Percentiles rank a stretch among this genome's conserved stretches.
These are phyloP conservation scores for Muscidifurax raptorellus DNA, from an alignment of 1,140 invertebrate genomes.

Conservation along the genomic window DNA sequence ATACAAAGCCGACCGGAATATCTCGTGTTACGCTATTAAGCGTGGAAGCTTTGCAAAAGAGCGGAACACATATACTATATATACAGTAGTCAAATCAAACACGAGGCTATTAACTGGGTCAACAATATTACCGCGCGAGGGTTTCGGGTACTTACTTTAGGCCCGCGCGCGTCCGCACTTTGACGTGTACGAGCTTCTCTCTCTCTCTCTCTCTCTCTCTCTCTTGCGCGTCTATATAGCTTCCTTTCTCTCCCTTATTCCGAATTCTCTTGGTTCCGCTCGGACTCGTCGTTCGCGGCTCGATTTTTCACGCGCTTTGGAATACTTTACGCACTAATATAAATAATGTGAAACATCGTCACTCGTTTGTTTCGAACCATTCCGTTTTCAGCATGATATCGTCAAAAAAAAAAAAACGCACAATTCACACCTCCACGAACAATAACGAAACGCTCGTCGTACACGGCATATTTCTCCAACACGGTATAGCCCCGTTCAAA, in stretches of 20 bases:
- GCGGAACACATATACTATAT: slow-evolving; percentile 31
- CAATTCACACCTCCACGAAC: too few relatives aligned
- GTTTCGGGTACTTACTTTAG: slow-evolving; percentile 42
- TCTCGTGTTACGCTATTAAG: slow-evolving; percentile 45
- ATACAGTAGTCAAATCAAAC: slow-evolving; percentile 54
- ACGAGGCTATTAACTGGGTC: slow-evolving; percentile 54
- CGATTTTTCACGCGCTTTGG: background rate
- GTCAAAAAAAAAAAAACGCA: too few relatives aligned
- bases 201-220: too few relatives aligned
- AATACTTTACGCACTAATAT: background rate
- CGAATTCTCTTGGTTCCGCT: too few relatives aligned
- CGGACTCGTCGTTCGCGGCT: background rate
- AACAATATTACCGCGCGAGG: slow-evolving; percentile 52
- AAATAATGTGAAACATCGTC: too few relatives aligned
- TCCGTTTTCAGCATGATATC: too few relatives aligned
- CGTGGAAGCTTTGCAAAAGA: slow-evolving; percentile 6
- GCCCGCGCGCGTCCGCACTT: slow-evolving; percentile 9
- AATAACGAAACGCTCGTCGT: too few relatives aligned
- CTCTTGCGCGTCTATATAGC: background rate
- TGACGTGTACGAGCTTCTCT: slow-evolving; percentile 21
- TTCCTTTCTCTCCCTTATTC: background rate
- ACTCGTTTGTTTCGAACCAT: too few relatives aligned
- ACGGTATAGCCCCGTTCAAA: too few relatives aligned
- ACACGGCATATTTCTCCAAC: too few relatives aligned
- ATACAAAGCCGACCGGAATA: slow-evolving; percentile 21